Evolutionary conservation across 2,888 invertebrate genomes (phyloP), one percentile per base, ranked within the genome.

Genomic region (Allolobophora icterica): DNA sequence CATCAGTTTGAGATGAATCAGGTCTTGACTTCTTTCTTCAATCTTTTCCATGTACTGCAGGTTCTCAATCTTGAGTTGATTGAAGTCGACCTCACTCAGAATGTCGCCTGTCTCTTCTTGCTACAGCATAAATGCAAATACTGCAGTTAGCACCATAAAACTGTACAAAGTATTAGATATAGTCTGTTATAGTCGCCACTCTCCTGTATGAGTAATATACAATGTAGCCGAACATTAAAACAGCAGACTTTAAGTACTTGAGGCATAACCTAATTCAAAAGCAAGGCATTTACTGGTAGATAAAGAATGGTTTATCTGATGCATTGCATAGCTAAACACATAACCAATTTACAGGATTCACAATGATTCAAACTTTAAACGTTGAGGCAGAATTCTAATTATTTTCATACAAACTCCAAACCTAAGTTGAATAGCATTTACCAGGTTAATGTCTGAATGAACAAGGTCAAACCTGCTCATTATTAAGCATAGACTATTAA

Each of bases 91-190:
- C 92, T 95, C 95, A 93, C 95, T 95, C 84, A 95, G 93, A 1
- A 95, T 95, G 92, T 95, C 95, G 40, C 95, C 95, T 95, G 95
- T 95, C 92, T 95, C 95, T 91, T 95, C 95, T 95, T 95, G 95
- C 95, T 95, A 91, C n/a, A 92, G 45, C 30, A 52, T 19, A 42
- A 52, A 84, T 21, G 19, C 33, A 84, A 33, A 17, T 35, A 33
- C 84, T 52, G 52, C 24, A 52, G 52, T 52, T 52, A 52, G 24
- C 19, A 52, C 24, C 1, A 52, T 52, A 24, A 21, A 52, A 13
- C 2, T 17, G 15, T 52, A 52, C 19, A 21, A 13, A 52, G 24
- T 52, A 52, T 52, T 52, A 52, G 4, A 52, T 52, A 52, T n/a
- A n/a, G n/a, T 52, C 19, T 52, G 19, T 52, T 52, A 52, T 52